These are phyloP conservation scores for Toxonevra muliebris DNA, from an alignment of 2,888 invertebrate species.

Conservation along the genomic window DNA sequence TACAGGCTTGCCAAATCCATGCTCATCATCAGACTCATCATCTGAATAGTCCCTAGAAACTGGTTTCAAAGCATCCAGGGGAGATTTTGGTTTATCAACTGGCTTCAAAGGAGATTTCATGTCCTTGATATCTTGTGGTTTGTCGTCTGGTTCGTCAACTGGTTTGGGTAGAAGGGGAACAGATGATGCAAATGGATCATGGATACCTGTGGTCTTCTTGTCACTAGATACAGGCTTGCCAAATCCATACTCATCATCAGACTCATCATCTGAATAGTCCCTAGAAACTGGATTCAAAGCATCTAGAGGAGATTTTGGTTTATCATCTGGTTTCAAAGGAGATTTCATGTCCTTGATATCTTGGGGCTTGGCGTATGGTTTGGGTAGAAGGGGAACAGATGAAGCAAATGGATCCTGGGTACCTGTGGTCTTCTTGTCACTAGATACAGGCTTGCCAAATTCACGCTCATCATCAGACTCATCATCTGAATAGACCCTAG, in stretches of 20 bases:
- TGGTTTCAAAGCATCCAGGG: not conserved
- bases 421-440: not conserved
- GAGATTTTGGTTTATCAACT: conserved; percentile 19
- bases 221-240: not conserved
- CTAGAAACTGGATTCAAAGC: not conserved
- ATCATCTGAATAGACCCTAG: not conserved
- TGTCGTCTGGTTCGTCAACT: no score
- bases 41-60: not conserved
- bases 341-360: not conserved
- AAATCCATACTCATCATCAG: not conserved
- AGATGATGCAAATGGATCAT: no score
- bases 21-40: not conserved
- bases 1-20: not conserved
- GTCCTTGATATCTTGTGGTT: not conserved
- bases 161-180: no score
- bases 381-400: not conserved
- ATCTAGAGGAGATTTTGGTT: not conserved
- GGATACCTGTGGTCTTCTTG: no score
- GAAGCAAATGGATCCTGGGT: conserved; percentile 8
- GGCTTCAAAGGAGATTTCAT: not conserved
- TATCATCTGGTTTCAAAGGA: not conserved
- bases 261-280: not conserved
- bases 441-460: not conserved
- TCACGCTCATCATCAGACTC: not conserved
- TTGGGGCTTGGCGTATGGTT: conserved; percentile 18